Evolutionary conservation across 2,113 vertebrate genomes (phyloP), one percentile per base, ranked within the genome.

Genomic region (Egretta garzetta): DNA sequence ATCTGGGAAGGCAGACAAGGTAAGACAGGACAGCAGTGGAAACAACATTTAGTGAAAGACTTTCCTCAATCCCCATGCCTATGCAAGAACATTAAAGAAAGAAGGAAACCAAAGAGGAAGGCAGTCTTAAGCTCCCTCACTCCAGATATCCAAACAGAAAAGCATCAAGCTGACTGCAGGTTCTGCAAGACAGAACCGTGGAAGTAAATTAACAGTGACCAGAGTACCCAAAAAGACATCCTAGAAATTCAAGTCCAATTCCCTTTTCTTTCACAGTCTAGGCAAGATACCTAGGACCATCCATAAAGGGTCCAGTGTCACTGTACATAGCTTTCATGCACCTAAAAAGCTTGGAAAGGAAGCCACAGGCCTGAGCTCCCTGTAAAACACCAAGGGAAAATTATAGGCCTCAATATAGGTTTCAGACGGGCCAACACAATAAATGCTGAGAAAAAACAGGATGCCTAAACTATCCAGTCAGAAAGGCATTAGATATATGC

Each of bases 1-100:
- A 98, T 99, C 99, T 99, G 93, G 24, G 67, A 93, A 90, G 49
- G 55, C 11, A 96, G 26, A 86, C 16, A 71, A 52, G 59, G 41
- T 8, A 66, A 35, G 45, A 85, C 37, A 88, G 6, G 30, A 66
- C 12, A 93, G 28, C 17, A 85, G 37, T 47, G 33, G 22, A 95
- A 86, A 64, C 9, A 22, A 63, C 8, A 87, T 9, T 64, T 27
- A 85, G 39, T 45, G 19, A 39, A 56, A 84, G 18, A 59, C 10
- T 63, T 27, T 55, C 28, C 39, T 37, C 45, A 28, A 70, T 58
- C 2, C 8, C 7, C 24, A 5, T 55, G 35, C 15, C 80, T 47
- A 21, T 24, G 4, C 12, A 47, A 80, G 53, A 86, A 37, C 9
- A 24, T 20, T 6, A 74, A 76, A 59, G 28, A 58, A 70, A 37